These are phyloP conservation scores for Drosophila yakuba DNA, from an alignment of 1,140 invertebrate species.

Conservation along the genomic window DNA sequence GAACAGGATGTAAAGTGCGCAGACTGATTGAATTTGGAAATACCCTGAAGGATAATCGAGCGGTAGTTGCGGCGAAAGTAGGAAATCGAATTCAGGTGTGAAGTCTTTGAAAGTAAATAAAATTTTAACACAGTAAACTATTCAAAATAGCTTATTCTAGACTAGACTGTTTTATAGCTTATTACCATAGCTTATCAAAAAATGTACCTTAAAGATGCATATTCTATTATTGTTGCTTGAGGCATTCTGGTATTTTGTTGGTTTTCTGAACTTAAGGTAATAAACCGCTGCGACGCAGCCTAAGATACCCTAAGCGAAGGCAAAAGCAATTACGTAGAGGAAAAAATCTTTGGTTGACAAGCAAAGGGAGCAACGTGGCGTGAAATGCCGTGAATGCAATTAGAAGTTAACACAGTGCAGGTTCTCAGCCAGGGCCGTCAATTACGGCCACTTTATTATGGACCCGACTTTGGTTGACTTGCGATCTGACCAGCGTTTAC, in stretches of 20 bases:
- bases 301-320: constrained; percentile 8
- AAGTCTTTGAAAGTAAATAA: background rate
- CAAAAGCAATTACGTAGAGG: constrained; percentile 21
- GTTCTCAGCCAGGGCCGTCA: constrained; percentile 15
- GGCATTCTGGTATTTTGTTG: no score
- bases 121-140: no score
- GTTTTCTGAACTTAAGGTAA: no score
- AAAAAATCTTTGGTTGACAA: constrained; percentile 51
- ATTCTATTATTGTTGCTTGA: no score
- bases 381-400: constrained; percentile 69
- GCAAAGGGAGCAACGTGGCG: constrained; percentile 63
- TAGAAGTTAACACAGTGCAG: constrained; percentile 39
- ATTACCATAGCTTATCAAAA: no score
- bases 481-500: constrained; percentile 30
- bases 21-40: constrained; percentile 43
- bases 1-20: constrained; percentile 25
- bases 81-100: background rate
- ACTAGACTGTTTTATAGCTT: no score
- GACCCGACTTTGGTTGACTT: constrained; percentile 15
- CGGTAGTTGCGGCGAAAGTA: constrained; percentile 7
- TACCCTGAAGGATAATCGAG: constrained; percentile 29
- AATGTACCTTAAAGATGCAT: no score
- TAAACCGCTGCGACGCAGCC: background rate
- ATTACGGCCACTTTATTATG: constrained; percentile 45
- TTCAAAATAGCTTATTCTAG: no score